These are phyloP conservation scores for Melierax canorus DNA, from an alignment of 2,113 vertebrate genomes.

Conservation along the genomic window DNA sequence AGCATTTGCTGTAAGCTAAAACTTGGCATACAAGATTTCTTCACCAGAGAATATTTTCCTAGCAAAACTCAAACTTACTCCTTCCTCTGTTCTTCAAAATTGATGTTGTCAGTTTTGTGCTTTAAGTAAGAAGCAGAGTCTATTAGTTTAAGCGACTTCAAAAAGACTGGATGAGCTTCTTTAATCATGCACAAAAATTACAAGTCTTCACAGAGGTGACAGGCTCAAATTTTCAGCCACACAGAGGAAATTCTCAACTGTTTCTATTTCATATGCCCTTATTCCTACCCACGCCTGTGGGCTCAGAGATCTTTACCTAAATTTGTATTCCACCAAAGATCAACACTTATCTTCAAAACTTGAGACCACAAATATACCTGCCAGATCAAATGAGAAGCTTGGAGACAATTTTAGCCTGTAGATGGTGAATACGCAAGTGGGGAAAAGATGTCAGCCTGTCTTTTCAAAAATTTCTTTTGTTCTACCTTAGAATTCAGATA, in stretches of 20 bases:
- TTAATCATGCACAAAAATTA: not conserved
- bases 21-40: not conserved
- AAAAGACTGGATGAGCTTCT: not conserved
- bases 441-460: not conserved
- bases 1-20: not conserved
- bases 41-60: not conserved
- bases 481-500: not conserved
- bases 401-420: not conserved
- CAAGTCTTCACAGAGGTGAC: not conserved
- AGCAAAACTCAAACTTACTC: not conserved
- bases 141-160: not conserved
- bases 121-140: not conserved
- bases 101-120: constrained; percentile 16
- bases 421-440: not conserved
- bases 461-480: not conserved
- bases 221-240: not conserved
- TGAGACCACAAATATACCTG: not conserved
- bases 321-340: not conserved
- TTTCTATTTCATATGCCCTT: not conserved
- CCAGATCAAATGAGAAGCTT: not conserved
- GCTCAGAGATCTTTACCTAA: not conserved
- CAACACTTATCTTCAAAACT: not conserved
- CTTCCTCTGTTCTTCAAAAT: not conserved
- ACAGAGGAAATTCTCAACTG: not conserved
- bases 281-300: not conserved